Conservation (phyloP, 1,140 invertebrate genomes). For the Uloborus diversus region DNA sequence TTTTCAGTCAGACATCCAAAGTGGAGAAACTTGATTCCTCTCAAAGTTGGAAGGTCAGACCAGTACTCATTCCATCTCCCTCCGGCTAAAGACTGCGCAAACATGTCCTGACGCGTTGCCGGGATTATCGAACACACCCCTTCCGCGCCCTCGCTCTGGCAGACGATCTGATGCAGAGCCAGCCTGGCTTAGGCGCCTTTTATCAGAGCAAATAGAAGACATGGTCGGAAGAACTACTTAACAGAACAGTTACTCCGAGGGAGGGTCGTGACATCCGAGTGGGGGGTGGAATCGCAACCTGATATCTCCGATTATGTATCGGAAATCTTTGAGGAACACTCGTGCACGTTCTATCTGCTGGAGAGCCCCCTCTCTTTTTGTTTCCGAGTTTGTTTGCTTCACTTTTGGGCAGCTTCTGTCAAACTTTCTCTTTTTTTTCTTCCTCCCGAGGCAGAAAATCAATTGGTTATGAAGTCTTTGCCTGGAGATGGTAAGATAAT, state of each 20-base stretch:
- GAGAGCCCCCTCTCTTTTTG: conserved; percentile 10
- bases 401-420: conserved; percentile 24
- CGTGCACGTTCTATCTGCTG: neutral
- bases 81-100: neutral
- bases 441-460: neutral
- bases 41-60: conserved; percentile 42
- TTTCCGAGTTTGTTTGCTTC: conserved; percentile 20
- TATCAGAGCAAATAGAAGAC: conserved; percentile 46
- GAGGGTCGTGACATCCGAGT: neutral
- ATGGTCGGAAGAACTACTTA: conserved; percentile 33
- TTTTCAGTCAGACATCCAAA: too few species aligned
- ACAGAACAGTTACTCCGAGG: neutral
- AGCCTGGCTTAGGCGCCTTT: conserved; percentile 34
- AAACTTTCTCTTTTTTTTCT: too few species aligned
- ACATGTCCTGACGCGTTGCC: neutral
- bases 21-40: conserved; percentile 5
- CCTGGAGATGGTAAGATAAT: too few species aligned
- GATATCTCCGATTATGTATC: conserved; percentile 42
- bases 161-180: too few species aligned
- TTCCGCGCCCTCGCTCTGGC: neutral
- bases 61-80: neutral
- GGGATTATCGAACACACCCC: neutral
- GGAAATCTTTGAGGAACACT: conserved; percentile 37
- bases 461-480: neutral
- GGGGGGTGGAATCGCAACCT: conserved; percentile 12